phyloP scores from a whole-genome alignment of 2,797 vertebrate species.

The Synaphobranchus kaupii region DNA sequence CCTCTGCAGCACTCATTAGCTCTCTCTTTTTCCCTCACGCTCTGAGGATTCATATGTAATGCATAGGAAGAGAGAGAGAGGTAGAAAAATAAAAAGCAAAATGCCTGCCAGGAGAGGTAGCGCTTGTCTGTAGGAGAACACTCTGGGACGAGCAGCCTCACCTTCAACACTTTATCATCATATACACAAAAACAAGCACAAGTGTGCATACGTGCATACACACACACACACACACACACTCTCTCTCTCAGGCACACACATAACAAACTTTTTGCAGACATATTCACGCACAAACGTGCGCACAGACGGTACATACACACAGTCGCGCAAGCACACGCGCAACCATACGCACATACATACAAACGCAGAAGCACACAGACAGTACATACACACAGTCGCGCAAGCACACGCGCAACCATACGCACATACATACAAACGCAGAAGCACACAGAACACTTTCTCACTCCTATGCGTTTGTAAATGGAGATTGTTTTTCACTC shows the following conservation, averaged over 20 bases:
- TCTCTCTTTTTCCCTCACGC: not conserved
- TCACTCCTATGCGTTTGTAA: not conserved
- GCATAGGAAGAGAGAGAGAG: not conserved
- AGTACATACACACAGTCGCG: not conserved
- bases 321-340: not conserved
- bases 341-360: too few species aligned
- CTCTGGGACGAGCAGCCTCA: not conserved
- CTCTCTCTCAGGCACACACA: too few species aligned
- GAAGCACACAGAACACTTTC: not conserved
- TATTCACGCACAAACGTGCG: too few species aligned
- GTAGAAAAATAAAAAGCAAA: not conserved
- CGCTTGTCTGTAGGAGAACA: not conserved
- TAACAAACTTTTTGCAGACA: too few species aligned
- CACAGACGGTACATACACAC: not conserved
- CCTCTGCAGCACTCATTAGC: not conserved
- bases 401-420: too few species aligned
- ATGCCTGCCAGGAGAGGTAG: not conserved
- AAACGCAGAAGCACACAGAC: not conserved
- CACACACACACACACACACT: too few species aligned
- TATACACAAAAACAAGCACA: not conserved
- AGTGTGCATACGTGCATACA: not conserved
- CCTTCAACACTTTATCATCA: not conserved
- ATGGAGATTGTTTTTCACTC: constrained; percentile 13
- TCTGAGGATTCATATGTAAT: not conserved
- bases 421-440: not conserved